These are phyloP conservation scores for Vulpes vulpes DNA, from an alignment of 2,113 vertebrate species.

Conservation along the genomic window DNA sequence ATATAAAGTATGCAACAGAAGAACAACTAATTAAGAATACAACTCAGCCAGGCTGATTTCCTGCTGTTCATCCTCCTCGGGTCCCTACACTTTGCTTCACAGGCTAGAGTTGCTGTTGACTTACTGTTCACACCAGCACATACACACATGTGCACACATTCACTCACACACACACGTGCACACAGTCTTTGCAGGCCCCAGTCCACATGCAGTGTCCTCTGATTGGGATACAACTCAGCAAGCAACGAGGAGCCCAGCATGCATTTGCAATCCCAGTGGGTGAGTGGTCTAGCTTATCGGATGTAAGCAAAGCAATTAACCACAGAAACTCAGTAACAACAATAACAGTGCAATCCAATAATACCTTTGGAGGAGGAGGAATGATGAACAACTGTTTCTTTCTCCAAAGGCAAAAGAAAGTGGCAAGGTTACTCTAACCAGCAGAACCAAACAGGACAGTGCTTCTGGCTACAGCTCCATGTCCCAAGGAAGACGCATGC, in stretches of 20 bases:
- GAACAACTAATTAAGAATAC: neutral
- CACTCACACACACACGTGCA: accelerated
- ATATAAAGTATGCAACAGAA: neutral
- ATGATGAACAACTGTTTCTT: neutral
- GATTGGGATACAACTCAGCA: neutral
- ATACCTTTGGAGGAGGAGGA: neutral
- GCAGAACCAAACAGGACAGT: neutral
- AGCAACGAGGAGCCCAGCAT: neutral
- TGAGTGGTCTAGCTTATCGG: neutral
- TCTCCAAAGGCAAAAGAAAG: constrained; percentile 11
- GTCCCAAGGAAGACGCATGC: neutral
- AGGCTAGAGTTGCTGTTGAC: neutral
- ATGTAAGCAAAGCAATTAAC: neutral
- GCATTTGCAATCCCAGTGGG: accelerated
- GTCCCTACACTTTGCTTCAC: neutral
- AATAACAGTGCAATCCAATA: neutral
- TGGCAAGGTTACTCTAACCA: neutral
- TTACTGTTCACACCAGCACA: accelerated
- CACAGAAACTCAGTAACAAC: neutral
- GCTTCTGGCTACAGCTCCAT: neutral
- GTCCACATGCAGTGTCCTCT: too few relatives aligned
- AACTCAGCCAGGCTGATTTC: neutral
- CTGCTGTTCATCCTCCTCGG: neutral
- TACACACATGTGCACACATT: too few relatives aligned
- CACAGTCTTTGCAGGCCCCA: too few relatives aligned